Conservation (phyloP, 2,113 vertebrate species). For the Nothoprocta perdicaria region DNA sequence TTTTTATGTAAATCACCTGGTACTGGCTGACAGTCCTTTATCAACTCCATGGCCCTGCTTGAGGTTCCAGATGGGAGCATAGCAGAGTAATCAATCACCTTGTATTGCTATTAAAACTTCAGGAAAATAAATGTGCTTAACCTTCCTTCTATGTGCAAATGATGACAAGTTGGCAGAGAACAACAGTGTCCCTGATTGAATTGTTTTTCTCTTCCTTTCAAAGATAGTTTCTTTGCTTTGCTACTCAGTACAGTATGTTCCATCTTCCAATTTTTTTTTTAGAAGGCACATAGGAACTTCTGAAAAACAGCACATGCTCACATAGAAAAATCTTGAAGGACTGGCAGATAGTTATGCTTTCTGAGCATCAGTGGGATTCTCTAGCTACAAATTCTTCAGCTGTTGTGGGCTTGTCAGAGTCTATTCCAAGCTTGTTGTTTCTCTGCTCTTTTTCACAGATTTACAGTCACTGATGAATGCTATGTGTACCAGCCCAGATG, state of each 20-base stretch:
- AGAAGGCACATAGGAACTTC: constrained; percentile 47
- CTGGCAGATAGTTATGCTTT: constrained; percentile 63
- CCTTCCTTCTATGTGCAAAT: neutral
- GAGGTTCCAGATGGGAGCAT: neutral
- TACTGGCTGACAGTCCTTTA: neutral
- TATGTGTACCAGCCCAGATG: constrained; percentile 60
- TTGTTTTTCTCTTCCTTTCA: constrained; percentile 6
- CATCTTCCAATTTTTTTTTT: constrained; percentile 43
- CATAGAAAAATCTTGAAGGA: constrained; percentile 51
- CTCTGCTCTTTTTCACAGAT: constrained; percentile 63
- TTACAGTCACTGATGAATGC: constrained; percentile 56
- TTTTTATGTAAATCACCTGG: neutral
- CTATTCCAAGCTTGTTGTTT: constrained; percentile 70
- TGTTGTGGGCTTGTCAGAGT: constrained; percentile 63
- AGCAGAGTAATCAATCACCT: neutral
- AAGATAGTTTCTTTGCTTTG: neutral
- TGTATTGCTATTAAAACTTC: neutral
- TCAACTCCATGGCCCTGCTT: neutral
- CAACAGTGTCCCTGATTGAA: neutral
- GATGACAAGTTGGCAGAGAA: neutral
- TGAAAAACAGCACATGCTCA: constrained; percentile 73
- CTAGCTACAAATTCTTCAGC: constrained; percentile 71
- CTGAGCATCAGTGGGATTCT: constrained; percentile 51
- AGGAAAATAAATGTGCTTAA: neutral
- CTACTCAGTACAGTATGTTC: constrained; percentile 48